A percentile compares a stretch with the other conserved stretches of the same genome.
Conservation (phyloP, 2,888 invertebrate genomes). For the Phoenoteleia sp. region DNA sequence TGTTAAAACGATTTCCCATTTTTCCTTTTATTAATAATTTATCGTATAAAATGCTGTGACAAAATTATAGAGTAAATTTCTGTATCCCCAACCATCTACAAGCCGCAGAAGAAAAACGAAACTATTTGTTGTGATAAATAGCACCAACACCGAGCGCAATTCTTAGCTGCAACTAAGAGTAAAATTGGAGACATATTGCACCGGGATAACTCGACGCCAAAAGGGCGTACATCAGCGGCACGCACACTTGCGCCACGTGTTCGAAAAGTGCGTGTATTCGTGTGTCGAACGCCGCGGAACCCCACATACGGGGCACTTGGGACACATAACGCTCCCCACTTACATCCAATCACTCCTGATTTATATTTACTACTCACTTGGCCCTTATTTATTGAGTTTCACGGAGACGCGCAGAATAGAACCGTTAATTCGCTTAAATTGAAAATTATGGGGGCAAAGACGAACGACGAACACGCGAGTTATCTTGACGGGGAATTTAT, state of each 20-base stretch:
- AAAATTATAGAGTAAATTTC: no score
- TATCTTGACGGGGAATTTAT: conserved; percentile 51
- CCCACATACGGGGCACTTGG: conserved; percentile 86
- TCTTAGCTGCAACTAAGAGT: conserved; percentile 64
- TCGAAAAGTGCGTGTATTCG: conserved; percentile 59
- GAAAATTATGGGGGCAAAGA: conserved; percentile 83
- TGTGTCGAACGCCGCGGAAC: conserved; percentile 72
- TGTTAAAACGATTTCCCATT: no score
- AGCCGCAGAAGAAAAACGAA: conserved; percentile 18
- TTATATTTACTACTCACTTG: conserved; percentile 86
- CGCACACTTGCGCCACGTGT: conserved; percentile 16
- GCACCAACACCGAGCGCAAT: conserved; percentile 35
- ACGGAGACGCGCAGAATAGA: conserved; percentile 82
- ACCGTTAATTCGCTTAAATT: conserved; percentile 86
- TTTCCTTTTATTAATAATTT: no score
- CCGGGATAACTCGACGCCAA: conserved; percentile 45
- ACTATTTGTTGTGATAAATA: conserved; percentile 66
- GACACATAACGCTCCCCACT: conserved; percentile 86
- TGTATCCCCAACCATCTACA: no score
- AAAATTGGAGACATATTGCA: conserved; percentile 67
- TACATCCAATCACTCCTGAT: conserved; percentile 87
- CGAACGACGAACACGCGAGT: conserved; percentile 51
- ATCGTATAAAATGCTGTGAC: not conserved
- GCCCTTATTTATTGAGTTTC: conserved; percentile 86
- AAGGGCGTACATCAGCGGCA: conserved; percentile 42